Conservation (phyloP, 2,888 invertebrate species). For the Cephalotes varians region DNA sequence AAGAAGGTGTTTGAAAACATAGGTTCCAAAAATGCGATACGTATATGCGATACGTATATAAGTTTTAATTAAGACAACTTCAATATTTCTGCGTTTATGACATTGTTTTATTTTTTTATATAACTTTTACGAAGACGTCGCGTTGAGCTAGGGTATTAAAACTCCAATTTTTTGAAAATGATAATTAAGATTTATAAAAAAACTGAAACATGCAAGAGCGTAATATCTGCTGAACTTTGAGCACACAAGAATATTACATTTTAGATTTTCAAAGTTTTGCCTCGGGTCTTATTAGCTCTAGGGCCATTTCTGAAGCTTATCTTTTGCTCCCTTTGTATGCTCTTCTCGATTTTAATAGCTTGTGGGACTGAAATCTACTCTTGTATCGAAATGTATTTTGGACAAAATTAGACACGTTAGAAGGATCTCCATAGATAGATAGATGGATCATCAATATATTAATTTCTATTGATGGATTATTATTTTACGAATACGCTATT, state of each 20-base stretch:
- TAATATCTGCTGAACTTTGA: not conserved
- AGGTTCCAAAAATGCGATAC: not conserved
- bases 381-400: conserved; percentile 57
- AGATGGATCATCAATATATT: not conserved
- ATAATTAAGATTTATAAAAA: not conserved
- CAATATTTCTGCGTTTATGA: not conserved
- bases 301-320: conserved; percentile 29
- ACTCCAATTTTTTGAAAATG: not conserved
- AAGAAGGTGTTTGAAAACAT: conserved; percentile 8
- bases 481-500: not conserved
- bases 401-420: conserved; percentile 59
- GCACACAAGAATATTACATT: not conserved
- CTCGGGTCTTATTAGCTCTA: conserved; percentile 5
- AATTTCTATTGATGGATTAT: conserved; percentile 27
- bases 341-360: conserved; percentile 79
- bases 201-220: not conserved
- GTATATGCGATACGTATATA: no score
- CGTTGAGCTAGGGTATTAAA: not conserved
- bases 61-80: not conserved
- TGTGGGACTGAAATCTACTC: conserved; percentile 49
- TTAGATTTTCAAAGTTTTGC: not conserved
- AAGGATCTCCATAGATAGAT: not conserved
- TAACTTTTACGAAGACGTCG: not conserved
- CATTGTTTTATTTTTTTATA: not conserved
- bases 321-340: conserved; percentile 73